Evolutionary conservation across 2,113 vertebrate species (phyloP).

Genomic region (Ameiurus melas): DNA sequence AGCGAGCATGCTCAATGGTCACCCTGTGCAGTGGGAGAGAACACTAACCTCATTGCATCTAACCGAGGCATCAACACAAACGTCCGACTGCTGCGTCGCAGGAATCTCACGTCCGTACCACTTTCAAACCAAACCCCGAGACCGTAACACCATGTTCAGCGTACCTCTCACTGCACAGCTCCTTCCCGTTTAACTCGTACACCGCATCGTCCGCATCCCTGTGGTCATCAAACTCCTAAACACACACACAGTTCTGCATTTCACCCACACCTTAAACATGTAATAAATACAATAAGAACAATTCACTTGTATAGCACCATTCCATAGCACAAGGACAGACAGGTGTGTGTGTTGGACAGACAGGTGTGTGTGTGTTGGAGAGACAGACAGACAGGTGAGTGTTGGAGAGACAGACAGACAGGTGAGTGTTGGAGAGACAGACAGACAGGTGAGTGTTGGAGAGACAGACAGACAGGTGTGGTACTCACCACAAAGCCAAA

Average conservation of each 20-base stretch:
- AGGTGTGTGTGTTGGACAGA: too few species aligned
- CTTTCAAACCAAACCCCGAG: too few species aligned
- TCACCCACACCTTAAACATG: neutral
- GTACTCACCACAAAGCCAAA: slow-evolving; percentile 91
- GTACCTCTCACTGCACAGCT: slow-evolving; percentile 88
- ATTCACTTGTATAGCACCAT: too few species aligned
- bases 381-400: too few species aligned
- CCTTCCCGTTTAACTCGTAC: slow-evolving; percentile 90
- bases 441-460: too few species aligned
- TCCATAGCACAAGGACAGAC: too few species aligned
- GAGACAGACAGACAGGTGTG: too few species aligned
- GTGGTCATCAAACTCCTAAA: slow-evolving; percentile 89
- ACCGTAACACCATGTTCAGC: neutral
- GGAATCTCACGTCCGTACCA: neutral
- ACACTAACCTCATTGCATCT: neutral
- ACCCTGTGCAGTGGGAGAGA: slow-evolving; percentile 67
- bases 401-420: too few species aligned
- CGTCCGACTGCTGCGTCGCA: neutral
- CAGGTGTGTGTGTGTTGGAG: too few species aligned
- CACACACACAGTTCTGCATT: slow-evolving; percentile 6
- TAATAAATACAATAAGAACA: too few species aligned
- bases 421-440: too few species aligned
- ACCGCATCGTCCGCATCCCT: slow-evolving; percentile 92
- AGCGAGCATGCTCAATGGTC: slow-evolving; percentile 86
- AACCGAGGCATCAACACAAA: neutral